Evolutionary conservation across 2,888 invertebrate genomes (phyloP).

Genomic region (Pandemis cinnamomeana): DNA sequence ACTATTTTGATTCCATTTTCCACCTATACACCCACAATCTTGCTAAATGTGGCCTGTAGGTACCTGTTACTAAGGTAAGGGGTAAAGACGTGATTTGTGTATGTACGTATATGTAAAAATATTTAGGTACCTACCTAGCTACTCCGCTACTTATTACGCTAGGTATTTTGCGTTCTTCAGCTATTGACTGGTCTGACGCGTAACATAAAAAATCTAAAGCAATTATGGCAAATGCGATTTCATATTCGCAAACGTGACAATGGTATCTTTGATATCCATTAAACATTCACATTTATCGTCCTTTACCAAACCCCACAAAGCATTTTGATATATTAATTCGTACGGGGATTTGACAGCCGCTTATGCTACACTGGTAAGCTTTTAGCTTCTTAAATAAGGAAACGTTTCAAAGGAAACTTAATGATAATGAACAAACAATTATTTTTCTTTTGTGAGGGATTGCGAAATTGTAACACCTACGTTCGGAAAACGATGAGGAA

Average conservation of each 20-base stretch:
- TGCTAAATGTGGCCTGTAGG: no score
- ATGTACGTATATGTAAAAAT: no score
- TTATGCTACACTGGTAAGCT: constrained; percentile 15
- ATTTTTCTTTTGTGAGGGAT: constrained; percentile 11
- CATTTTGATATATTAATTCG: constrained; percentile 16
- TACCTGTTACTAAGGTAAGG: no score
- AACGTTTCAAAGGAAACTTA: neutral
- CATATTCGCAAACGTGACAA: neutral
- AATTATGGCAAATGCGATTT: neutral
- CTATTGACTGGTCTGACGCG: no score
- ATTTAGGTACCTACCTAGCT: no score
- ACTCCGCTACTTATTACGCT: no score
- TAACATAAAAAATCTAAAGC: no score
- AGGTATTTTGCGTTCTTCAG: no score
- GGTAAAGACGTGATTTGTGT: no score
- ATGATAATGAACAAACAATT: constrained; percentile 2
- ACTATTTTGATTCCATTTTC: no score
- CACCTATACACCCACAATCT: no score
- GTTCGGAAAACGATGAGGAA: neutral
- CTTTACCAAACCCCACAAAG: neutral
- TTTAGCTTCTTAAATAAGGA: neutral
- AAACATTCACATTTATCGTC: neutral
- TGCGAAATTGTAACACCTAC: constrained; percentile 9
- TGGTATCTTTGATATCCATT: neutral
- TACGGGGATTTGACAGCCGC: constrained; percentile 11